Conservation (phyloP, 2,797 vertebrate genomes). For the Hozukius guyotensis region DNA sequence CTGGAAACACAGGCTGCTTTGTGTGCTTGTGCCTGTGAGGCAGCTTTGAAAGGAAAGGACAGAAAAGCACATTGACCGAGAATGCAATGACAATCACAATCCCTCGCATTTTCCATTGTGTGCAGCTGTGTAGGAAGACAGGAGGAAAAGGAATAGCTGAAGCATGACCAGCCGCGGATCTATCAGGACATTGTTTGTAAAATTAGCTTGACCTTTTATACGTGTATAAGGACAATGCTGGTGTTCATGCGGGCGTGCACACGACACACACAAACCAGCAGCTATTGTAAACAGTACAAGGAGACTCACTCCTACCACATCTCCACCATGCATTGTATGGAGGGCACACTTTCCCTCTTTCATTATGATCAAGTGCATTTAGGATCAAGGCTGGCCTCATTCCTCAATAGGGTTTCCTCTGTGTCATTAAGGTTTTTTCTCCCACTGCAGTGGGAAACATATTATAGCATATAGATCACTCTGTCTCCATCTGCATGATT, state of each 20-base stretch:
- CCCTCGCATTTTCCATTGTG: conserved; percentile 42
- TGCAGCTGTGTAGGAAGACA: conserved; percentile 6
- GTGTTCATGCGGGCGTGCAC: not conserved
- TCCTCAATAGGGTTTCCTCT: conserved; percentile 35
- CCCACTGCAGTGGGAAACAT: conserved; percentile 14
- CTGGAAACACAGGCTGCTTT: not conserved
- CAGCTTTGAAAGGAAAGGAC: not conserved
- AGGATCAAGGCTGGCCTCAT: conserved; percentile 22
- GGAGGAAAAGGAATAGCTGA: conserved; percentile 22
- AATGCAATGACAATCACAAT: conserved; percentile 19
- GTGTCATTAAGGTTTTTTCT: conserved; percentile 31
- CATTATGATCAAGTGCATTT: conserved; percentile 15
- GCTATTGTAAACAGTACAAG: conserved; percentile 27
- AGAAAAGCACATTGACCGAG: not conserved
- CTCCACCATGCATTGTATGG: conserved; percentile 17
- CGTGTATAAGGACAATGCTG: conserved; percentile 12
- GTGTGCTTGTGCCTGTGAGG: not conserved
- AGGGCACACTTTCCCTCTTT: conserved; percentile 19
- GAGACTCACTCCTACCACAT: conserved; percentile 21
- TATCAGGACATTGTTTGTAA: conserved; percentile 49
- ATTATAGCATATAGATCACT: conserved; percentile 26
- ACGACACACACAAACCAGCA: conserved; percentile 3
- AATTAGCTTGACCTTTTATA: conserved; percentile 52
- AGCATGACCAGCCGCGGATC: conserved; percentile 40
- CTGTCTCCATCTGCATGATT: conserved; percentile 36